Base-by-base conservation (phyloP, 2,797 vertebrate species). In the Knipowitschia caucasica region DNA sequence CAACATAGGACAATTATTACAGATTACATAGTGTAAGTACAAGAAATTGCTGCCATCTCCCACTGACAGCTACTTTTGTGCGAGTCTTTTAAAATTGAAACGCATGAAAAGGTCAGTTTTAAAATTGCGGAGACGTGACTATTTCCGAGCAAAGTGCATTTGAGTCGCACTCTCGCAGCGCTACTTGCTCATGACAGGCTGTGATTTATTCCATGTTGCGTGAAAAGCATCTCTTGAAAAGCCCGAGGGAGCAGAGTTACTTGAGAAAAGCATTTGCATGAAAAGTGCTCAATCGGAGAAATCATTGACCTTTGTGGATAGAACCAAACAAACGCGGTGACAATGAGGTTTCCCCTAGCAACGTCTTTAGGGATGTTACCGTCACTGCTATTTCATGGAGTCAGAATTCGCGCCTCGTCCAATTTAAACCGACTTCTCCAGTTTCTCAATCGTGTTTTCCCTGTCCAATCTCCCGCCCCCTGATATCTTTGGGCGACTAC, bases 291-390 rank as follows among this genome's bases (percentile, higher is more conserved):
- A 74, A 49, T 75, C 67, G 69, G 51, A 69, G 51, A 60, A 69
- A 64, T 69, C 68, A 45, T 72, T 79, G 75, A 80, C 77, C 72
- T 82, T 80, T 76, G 35, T 24, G 55, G 47, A 64, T 56, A 54
- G 71, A 82, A 73, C 65, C 51, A 71, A 75, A 83, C 67, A 74
- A 56, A 60, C 51, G 1, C 0, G 60, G 62, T 66, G 59, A 69
- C 62, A 60, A 69, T 61, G 51, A 35, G 40, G 69, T 84, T 43
- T 77, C 30, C 73, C 72, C 4, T 78, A 59, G 77, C 50, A 77
- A 77, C 77, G n/a, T n/a, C n/a, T n/a, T n/a, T n/a, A n/a, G n/a
- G n/a, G n/a, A n/a, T n/a, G n/a, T n/a, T n/a, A n/a, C n/a, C n/a
- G n/a, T n/a, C n/a, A n/a, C n/a, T n/a, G n/a, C n/a, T n/a, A n/a